phyloP scores from a whole-genome alignment of 2,888 invertebrate species.

The Acrocera orbiculus region DNA sequence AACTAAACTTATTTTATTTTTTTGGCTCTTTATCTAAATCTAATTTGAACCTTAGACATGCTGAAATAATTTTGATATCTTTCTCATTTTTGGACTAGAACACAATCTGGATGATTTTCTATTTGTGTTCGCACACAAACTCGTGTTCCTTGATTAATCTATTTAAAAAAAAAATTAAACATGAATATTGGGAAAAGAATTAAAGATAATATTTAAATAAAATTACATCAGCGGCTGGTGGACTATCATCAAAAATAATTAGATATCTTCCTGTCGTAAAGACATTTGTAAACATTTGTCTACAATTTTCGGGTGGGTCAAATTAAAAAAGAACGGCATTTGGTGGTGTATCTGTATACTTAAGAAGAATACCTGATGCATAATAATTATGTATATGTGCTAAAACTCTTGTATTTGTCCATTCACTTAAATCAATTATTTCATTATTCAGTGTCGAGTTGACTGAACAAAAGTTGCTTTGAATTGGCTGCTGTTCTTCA shows the following conservation, averaged over 20 bases:
- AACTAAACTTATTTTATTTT: too few relatives aligned
- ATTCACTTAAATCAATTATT: constrained; percentile 72
- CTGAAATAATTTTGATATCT: too few relatives aligned
- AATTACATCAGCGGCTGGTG: constrained; percentile 59
- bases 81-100: too few relatives aligned
- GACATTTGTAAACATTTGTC: constrained; percentile 57
- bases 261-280: constrained; percentile 64
- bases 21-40: too few relatives aligned
- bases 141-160: constrained; percentile 58
- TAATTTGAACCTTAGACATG: too few relatives aligned
- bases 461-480: too few relatives aligned
- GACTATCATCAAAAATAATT: constrained; percentile 85
- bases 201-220: background rate
- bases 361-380: constrained; percentile 74
- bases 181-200: background rate
- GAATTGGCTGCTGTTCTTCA: too few relatives aligned
- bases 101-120: constrained; percentile 46
- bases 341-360: constrained; percentile 43
- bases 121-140: constrained; percentile 59
- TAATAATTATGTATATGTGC: constrained; percentile 70
- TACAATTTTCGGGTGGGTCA: constrained; percentile 55
- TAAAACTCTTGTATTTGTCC: constrained; percentile 82
- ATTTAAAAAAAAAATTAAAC: constrained; percentile 16
- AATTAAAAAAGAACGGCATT: constrained; percentile 64
- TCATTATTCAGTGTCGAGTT: constrained; percentile 4